Base-by-base conservation (phyloP, 37 sponge, comb jelly and placozoan genomes). In the Ianthella basta region DNA sequence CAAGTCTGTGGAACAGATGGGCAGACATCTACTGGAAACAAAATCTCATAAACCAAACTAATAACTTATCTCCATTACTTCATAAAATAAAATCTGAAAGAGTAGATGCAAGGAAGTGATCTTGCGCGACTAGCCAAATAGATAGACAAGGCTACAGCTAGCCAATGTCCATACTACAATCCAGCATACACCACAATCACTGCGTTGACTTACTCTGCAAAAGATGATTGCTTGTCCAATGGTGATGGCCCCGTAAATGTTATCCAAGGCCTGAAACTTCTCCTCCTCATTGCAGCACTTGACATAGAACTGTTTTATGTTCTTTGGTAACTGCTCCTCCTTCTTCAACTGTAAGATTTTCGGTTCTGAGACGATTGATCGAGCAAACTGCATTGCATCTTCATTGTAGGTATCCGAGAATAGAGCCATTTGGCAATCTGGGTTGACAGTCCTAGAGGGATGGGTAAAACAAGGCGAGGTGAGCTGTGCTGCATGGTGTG, bases 371-470 rank as follows among this genome's bases (percentile, higher is more conserved):
- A 97, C 84, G 64, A 97, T 88, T 15, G 27, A 60, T 24, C 80
- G 27, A 0, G 98, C 98, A 89, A 97, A 97, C 60, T 63, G 59
- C 92, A 93, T 97, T 16, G 95, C 98, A 29, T 89, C 88, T 37
- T 97, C 98, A 75, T 88, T 88, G 57, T 95, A 97, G 0, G 96
- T 97, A 15, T 94, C 98, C 23, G 96, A 95, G 84, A 97, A 97
- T 53, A 97, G 77, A 13, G 93, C 85, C 66, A 82, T 87, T 74
- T 97, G 98, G 60, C 92, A 92, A 27, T 78, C 30, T 0, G 44
- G 14, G 3, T 77, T 50, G 4, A 97, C 68, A 15, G 15, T 25
- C 75, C 94, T 96, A 29, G 34, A 82, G 20, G 36, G 25, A 12
- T 14, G 37, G 37, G 23, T 3, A 29, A 8, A 4, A 8, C 6